Evolutionary conservation across 2,888 invertebrate genomes (phyloP).

Genomic region (Brachynemurus nebulosus): DNA sequence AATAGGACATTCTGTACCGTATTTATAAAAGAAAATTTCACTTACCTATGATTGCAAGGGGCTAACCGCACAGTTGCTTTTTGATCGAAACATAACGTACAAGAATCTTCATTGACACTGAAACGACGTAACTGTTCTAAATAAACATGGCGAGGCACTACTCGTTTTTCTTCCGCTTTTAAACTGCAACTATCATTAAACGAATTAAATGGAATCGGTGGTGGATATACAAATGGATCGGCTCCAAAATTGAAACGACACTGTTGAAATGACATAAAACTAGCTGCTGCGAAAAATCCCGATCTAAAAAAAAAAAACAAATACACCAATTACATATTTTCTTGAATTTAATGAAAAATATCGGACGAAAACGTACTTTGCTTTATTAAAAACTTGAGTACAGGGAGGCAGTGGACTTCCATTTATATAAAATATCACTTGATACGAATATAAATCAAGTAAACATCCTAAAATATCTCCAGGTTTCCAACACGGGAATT

Average conservation of each 20-base stretch:
- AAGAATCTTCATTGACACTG: slow-evolving; percentile 68
- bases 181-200: slow-evolving; percentile 72
- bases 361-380: slow-evolving; percentile 40
- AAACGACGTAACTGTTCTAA: slow-evolving; percentile 58
- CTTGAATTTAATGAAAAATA: not conserved
- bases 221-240: slow-evolving; percentile 63
- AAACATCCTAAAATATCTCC: slow-evolving; percentile 79
- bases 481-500: slow-evolving; percentile 56
- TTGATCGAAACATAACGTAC: slow-evolving; percentile 76
- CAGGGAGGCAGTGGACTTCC: slow-evolving; percentile 56
- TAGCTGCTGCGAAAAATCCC: slow-evolving; percentile 89
- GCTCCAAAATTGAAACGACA: slow-evolving; percentile 87
- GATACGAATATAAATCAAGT: slow-evolving; percentile 56
- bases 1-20: too few relatives aligned
- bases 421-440: slow-evolving; percentile 73
- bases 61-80: slow-evolving; percentile 57
- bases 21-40: slow-evolving; percentile 16
- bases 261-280: slow-evolving; percentile 94
- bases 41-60: slow-evolving; percentile 76
- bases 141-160: slow-evolving; percentile 70
- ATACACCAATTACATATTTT: slow-evolving; percentile 4
- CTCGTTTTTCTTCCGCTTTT: slow-evolving; percentile 57
- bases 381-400: slow-evolving; percentile 59
- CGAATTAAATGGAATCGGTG: slow-evolving; percentile 46
- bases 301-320: slow-evolving; percentile 36